These are phyloP conservation scores for Lycaena phlaeas DNA, from an alignment of 2,888 invertebrate genomes.

Conservation along the genomic window DNA sequence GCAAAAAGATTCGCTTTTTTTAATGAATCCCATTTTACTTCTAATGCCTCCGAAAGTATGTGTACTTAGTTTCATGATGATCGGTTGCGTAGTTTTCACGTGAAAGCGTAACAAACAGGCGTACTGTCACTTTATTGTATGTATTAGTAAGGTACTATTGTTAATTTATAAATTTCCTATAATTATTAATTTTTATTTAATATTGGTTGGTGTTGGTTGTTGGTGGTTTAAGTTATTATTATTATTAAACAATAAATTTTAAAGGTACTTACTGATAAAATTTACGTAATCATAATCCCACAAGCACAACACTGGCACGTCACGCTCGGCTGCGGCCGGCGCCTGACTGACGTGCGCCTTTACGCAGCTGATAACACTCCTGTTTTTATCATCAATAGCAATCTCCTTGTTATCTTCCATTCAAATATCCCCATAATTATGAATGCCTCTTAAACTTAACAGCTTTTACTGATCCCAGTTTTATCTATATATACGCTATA, in stretches of 20 bases:
- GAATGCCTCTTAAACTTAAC: background rate
- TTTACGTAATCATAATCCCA: background rate
- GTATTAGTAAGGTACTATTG: no score
- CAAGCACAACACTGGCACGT: constrained; percentile 1
- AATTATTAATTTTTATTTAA: no score
- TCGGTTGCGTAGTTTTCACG: no score
- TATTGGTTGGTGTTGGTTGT: background rate
- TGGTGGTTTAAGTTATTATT: background rate
- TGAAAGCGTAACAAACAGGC: no score
- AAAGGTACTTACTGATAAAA: background rate
- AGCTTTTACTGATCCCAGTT: no score
- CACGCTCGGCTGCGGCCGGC: constrained; percentile 15
- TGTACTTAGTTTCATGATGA: no score
- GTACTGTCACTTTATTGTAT: no score
- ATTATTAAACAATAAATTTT: background rate
- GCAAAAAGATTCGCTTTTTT: no score
- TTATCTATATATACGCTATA: no score
- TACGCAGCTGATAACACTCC: background rate
- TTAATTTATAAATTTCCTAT: no score
- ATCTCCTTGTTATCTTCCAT: background rate
- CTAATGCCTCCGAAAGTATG: no score
- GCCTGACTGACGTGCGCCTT: constrained; percentile 19
- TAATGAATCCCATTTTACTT: no score
- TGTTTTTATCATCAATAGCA: constrained; percentile 3
- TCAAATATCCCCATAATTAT: background rate